Percentiles rank a stretch among this genome's conserved stretches.
Evolutionary conservation across 1,140 invertebrate genomes (phyloP).

Genomic region (Zophobas morio): DNA sequence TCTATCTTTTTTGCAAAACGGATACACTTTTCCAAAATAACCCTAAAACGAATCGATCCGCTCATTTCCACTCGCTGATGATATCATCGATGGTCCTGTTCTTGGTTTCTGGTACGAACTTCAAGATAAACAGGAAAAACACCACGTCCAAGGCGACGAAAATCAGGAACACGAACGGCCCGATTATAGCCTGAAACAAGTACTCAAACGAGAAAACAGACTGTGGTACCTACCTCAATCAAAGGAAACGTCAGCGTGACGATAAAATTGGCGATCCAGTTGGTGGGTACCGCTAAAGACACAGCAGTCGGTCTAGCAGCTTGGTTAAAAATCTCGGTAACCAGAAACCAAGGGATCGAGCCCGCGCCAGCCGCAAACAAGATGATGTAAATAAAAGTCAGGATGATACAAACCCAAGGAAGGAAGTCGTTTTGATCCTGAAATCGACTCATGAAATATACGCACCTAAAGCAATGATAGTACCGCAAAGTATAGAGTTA

Average conservation of each 20-base stretch:
- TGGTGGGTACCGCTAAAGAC: slow-evolving; percentile 85
- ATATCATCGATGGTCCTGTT: slow-evolving; percentile 89
- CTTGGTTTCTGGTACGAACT: slow-evolving; percentile 90
- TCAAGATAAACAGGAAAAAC: slow-evolving; percentile 82
- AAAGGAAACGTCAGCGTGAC: slow-evolving; percentile 84
- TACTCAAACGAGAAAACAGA: neutral
- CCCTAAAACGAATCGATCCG: neutral
- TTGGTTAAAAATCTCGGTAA: slow-evolving; percentile 87
- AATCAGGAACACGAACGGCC: slow-evolving; percentile 82
- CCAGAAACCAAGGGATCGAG: slow-evolving; percentile 96
- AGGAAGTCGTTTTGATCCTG: slow-evolving; percentile 56
- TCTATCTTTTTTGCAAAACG: neutral
- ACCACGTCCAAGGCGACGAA: slow-evolving; percentile 78
- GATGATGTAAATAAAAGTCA: slow-evolving; percentile 88
- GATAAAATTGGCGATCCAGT: slow-evolving; percentile 91
- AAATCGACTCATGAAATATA: slow-evolving; percentile 38
- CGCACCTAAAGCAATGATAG: neutral
- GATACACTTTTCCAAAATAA: neutral
- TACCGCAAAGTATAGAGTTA: slow-evolving; percentile 61
- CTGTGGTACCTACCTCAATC: slow-evolving; percentile 70
- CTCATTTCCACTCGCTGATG: neutral
- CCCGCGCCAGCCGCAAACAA: slow-evolving; percentile 87
- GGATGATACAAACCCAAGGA: slow-evolving; percentile 80
- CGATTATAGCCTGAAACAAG: neutral
- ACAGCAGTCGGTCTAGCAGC: slow-evolving; percentile 84